Conservation (phyloP, 2,888 invertebrate genomes). For the Tachina lurida region DNA sequence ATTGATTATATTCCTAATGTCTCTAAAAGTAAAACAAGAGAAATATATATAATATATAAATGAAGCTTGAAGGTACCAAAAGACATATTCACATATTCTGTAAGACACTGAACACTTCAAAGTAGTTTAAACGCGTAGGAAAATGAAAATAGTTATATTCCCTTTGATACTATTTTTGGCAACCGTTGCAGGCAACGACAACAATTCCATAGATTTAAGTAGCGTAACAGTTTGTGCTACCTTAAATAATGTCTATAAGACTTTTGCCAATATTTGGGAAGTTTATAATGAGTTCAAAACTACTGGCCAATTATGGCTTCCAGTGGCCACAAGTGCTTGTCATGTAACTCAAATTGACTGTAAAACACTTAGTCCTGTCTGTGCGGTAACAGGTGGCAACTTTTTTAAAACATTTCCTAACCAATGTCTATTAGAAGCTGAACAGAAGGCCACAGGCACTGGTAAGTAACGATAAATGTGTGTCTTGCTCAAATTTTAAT, state of each 20-base stretch:
- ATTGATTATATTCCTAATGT: conserved; percentile 17
- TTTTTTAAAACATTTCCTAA: conserved; percentile 56
- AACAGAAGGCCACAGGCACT: conserved; percentile 40
- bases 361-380: conserved; percentile 34
- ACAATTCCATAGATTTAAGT: conserved; percentile 15
- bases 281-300: conserved; percentile 34
- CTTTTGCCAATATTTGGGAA: conserved; percentile 42
- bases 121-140: background rate
- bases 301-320: conserved; percentile 22
- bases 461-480: conserved; percentile 27
- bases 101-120: background rate
- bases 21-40: no score
- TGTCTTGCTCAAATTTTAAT: background rate
- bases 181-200: background rate
- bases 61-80: background rate
- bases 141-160: conserved; percentile 40
- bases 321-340: conserved; percentile 25
- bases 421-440: conserved; percentile 45
- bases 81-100: background rate
- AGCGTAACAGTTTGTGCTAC: conserved; percentile 42
- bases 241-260: conserved; percentile 28
- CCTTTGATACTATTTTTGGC: background rate
- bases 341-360: conserved; percentile 28
- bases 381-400: conserved; percentile 25
- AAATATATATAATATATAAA: conserved; percentile 36